Percentiles rank a stretch among this genome's conserved stretches.
phyloP scores from a whole-genome alignment of 2,113 vertebrate species.

The Microtus ochrogaster region DNA sequence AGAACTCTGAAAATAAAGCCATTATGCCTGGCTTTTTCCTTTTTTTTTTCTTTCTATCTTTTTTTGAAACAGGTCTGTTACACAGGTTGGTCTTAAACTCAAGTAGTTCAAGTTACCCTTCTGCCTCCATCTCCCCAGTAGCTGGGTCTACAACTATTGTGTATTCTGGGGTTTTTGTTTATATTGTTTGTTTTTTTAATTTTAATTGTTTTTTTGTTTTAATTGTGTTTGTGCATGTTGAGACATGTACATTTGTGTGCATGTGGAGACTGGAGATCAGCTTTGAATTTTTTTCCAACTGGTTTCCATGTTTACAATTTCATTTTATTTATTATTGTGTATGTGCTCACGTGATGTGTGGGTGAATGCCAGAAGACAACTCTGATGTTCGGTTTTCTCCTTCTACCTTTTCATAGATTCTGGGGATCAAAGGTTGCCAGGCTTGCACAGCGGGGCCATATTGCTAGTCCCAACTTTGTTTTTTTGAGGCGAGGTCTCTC shows the following conservation, averaged over 20 bases:
- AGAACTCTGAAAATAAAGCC: neutral
- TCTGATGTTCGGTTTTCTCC: neutral
- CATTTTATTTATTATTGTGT: neutral
- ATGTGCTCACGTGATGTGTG: neutral
- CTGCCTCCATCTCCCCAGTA: neutral
- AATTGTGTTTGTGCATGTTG: neutral
- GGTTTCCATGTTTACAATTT: neutral
- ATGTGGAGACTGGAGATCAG: neutral
- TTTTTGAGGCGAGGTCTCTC: neutral
- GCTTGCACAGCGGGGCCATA: neutral
- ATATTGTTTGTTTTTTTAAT: neutral
- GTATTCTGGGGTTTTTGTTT: neutral
- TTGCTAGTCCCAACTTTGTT: neutral
- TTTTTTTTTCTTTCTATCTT: neutral
- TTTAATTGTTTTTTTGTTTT: neutral
- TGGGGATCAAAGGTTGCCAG: neutral
- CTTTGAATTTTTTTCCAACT: neutral
- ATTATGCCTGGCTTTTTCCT: neutral
- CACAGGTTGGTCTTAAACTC: neutral
- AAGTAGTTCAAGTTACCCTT: neutral
- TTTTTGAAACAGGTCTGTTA: neutral
- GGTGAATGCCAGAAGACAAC: neutral
- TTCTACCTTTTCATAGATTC: neutral
- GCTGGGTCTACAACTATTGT: too few species aligned
- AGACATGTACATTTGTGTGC: neutral